Percentiles rank a stretch among this genome's conserved stretches.
phyloP scores from a whole-genome alignment of 2,797 vertebrate genomes.

The Remorina albescens region DNA sequence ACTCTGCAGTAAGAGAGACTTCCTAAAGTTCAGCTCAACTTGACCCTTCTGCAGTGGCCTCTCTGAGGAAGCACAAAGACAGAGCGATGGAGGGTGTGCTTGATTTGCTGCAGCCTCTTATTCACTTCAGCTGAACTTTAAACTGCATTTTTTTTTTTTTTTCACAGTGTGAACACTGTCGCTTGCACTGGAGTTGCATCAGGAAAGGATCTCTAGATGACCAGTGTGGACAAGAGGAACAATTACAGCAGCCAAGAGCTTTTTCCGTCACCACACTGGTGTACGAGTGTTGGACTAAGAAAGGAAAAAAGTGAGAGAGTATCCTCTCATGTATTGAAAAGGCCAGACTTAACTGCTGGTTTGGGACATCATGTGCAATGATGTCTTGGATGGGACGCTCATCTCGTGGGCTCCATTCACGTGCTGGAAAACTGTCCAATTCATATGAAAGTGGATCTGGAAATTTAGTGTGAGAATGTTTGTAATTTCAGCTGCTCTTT shows the following conservation, averaged over 20 bases:
- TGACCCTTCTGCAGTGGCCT: background rate
- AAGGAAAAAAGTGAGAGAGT: too few species aligned
- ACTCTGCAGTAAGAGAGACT: background rate
- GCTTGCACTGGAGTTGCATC: background rate
- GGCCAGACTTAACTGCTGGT: background rate
- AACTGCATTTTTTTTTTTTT: background rate
- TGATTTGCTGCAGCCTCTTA: background rate
- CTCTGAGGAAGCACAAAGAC: background rate
- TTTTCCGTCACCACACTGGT: background rate
- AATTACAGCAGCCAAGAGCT: background rate
- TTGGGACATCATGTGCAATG: background rate
- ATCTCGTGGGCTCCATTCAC: background rate
- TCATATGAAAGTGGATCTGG: background rate
- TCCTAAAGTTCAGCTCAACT: background rate
- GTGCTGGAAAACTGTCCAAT: background rate
- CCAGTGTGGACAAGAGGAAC: background rate
- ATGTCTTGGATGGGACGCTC: background rate
- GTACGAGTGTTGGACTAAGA: background rate
- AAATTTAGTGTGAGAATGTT: too few species aligned
- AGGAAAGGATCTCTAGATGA: slow-evolving; percentile 5
- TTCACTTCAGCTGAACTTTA: background rate
- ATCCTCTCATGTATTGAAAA: slow-evolving; percentile 3
- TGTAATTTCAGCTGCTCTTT: too few species aligned
- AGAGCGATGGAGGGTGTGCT: background rate
- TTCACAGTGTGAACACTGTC: too few species aligned